Base-by-base conservation (phyloP, 2,888 invertebrate species). In the Podabrus alpinus region DNA sequence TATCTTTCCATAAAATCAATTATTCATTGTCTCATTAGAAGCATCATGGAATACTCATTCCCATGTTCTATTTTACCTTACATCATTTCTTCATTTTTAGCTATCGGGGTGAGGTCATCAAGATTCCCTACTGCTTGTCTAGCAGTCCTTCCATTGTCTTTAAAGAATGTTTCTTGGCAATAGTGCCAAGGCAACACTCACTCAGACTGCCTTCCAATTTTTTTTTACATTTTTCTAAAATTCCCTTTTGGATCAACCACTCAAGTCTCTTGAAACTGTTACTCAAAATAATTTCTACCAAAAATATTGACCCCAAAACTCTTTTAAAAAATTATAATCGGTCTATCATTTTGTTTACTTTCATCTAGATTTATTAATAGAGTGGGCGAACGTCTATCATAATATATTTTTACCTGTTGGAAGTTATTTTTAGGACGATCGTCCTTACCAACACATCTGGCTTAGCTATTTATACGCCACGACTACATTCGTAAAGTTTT, bases 361-460 rank as follows among this genome's bases (percentile, higher is more conserved):
- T 45, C 45, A 45, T 45, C 9, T 7, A n/a, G 45, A 45, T 45
- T 29, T 45, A 45, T 45, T 45, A 45, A 45, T 45, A 45, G 45
- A n/a, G 45, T 45, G 45, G 45, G 45, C 45, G 45, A 45, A 9
- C 45, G 45, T 45, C 45, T 45, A 45, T 45, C 45, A 45, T n/a
- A 45, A n/a, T 45, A 45, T 45, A 45, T 60, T 66, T 72, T 72
- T 64, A 72, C 72, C 72, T 72, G 68, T 59, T 11, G 21, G 61
- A 59, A 69, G 16, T 66, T 59, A 68, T 68, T 72, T 72, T 72
- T 68, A 68, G 17, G 68, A 29, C 15, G 17, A 72, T 29, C 64
- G 61, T 45, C 68, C 72, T 72, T 62, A 29, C 21, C 68, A 61
- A 45, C 68, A 64, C 72, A 72, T 72, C 72, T 72, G 72, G 68